Evolutionary conservation across 2,797 vertebrate genomes (phyloP).

Genomic region (Cercopithecus hamlyni): DNA sequence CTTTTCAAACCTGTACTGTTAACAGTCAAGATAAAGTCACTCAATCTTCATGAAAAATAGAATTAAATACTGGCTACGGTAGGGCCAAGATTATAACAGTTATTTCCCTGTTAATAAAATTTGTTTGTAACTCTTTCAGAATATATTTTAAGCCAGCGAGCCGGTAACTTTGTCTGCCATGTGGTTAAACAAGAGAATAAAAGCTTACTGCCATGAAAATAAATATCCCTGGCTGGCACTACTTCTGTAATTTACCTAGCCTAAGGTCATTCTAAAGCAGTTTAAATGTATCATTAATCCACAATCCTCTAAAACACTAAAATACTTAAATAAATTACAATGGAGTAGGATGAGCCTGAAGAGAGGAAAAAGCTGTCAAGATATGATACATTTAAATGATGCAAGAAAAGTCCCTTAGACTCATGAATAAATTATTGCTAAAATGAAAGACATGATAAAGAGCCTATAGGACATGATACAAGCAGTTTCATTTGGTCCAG

Average conservation of each 20-base stretch:
- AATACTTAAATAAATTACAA: constrained; percentile 83
- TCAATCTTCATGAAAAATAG: constrained; percentile 34
- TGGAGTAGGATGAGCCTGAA: constrained; percentile 66
- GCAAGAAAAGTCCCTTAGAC: constrained; percentile 47
- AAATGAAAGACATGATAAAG: constrained; percentile 58
- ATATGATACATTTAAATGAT: constrained; percentile 66
- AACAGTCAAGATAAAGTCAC: constrained; percentile 9
- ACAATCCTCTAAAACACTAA: constrained; percentile 81
- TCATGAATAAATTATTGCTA: constrained; percentile 74
- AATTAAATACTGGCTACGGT: constrained; percentile 22
- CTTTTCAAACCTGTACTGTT: not conserved
- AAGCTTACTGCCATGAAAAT: constrained; percentile 77
- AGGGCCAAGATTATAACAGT: not conserved
- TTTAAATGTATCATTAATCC: constrained; percentile 84
- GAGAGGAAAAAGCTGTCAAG: constrained; percentile 62
- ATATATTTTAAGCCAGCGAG: constrained; percentile 64
- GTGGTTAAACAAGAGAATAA: constrained; percentile 77
- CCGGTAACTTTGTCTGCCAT: constrained; percentile 56
- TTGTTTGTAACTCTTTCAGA: constrained; percentile 34
- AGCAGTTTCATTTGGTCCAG: constrained; percentile 4
- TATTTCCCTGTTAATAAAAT: constrained; percentile 55
- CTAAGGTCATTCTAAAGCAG: constrained; percentile 79
- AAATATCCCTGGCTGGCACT: constrained; percentile 73
- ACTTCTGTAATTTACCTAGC: constrained; percentile 83
- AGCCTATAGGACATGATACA: not conserved